phyloP scores from a whole-genome alignment of 2,888 invertebrate genomes.

The Drosophila mettleri region DNA sequence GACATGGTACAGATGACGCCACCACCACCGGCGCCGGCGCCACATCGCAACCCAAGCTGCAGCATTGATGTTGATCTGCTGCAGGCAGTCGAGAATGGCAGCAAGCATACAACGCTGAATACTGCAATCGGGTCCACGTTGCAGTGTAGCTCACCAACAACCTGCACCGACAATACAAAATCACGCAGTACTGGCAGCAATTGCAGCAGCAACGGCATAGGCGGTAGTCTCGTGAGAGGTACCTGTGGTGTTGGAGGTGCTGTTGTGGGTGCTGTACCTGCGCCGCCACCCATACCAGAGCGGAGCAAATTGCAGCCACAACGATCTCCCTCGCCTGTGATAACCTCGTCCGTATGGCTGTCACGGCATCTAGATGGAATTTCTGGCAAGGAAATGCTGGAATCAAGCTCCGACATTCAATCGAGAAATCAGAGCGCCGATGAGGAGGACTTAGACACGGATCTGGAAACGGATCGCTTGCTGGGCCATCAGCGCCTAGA shows the following conservation, averaged over 20 bases:
- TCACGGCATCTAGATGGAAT: conserved; percentile 86
- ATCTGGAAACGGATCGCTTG: conserved; percentile 98
- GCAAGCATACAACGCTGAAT: conserved; percentile 50
- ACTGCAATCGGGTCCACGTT: conserved; percentile 44
- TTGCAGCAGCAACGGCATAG: conserved; percentile 52
- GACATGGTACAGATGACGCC: conserved; percentile 87
- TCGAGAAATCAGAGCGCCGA: conserved; percentile 89
- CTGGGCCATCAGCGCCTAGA: conserved; percentile 97
- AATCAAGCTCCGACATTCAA: conserved; percentile 86
- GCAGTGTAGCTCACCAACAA: conserved; percentile 67
- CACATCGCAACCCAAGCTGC: conserved; percentile 87
- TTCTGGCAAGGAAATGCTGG: conserved; percentile 74
- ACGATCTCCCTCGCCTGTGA: conserved; percentile 83
- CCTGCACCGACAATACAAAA: conserved; percentile 33
- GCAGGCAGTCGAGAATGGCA: conserved; percentile 26
- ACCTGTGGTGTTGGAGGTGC: conserved; percentile 23
- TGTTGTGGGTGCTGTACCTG: conserved; percentile 9
- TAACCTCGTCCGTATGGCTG: conserved; percentile 89
- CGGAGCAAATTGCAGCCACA: conserved; percentile 70
- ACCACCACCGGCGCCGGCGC: conserved; percentile 91
- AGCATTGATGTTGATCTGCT: conserved; percentile 64
- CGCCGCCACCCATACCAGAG: conserved; percentile 83
- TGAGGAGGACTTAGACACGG: conserved; percentile 96
- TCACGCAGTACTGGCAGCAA: conserved; percentile 54
- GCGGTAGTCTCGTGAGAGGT: conserved; percentile 21